These are phyloP conservation scores for Pristionchus japonicus DNA, from an alignment of 2,888 invertebrate species.

Conservation along the genomic window DNA sequence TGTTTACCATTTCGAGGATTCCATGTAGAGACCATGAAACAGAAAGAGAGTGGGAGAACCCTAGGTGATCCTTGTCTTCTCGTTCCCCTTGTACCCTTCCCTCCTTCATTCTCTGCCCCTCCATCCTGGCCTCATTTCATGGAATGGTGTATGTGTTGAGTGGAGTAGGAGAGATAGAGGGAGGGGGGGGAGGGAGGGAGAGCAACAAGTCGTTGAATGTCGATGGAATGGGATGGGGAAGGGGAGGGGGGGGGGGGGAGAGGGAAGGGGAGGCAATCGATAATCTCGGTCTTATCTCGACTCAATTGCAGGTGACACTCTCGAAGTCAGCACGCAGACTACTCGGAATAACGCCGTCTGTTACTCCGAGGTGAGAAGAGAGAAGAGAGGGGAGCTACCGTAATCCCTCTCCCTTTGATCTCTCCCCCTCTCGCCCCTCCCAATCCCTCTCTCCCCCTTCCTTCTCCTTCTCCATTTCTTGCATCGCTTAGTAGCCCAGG, in stretches of 20 bases:
- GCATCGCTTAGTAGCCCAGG: constrained; percentile 23
- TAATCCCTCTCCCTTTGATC: constrained; percentile 11
- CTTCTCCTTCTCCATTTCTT: constrained; percentile 30
- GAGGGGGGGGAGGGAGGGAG: background rate
- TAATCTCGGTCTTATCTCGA: background rate
- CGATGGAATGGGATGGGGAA: constrained; percentile 4
- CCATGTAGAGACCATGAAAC: background rate
- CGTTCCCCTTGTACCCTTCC: background rate
- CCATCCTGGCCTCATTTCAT: constrained; percentile 41
- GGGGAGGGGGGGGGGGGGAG: background rate
- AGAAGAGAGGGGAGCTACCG: constrained; percentile 29
- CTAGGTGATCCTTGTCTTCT: background rate
- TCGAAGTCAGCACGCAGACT: constrained; percentile 9
- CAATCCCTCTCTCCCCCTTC: background rate
- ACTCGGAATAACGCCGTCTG: background rate
- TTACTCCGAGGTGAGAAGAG: constrained; percentile 33
- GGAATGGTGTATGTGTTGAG: constrained; percentile 24
- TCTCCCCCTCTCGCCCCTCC: background rate
- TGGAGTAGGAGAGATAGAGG: background rate
- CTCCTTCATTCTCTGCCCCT: constrained; percentile 17
- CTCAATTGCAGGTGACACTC: constrained; percentile 2
- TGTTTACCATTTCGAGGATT: background rate
- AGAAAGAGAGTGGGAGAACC: background rate
- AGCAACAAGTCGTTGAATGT: background rate
- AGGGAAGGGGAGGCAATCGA: background rate